Conservation (phyloP, 2,113 vertebrate genomes). For the Puma concolor region DNA sequence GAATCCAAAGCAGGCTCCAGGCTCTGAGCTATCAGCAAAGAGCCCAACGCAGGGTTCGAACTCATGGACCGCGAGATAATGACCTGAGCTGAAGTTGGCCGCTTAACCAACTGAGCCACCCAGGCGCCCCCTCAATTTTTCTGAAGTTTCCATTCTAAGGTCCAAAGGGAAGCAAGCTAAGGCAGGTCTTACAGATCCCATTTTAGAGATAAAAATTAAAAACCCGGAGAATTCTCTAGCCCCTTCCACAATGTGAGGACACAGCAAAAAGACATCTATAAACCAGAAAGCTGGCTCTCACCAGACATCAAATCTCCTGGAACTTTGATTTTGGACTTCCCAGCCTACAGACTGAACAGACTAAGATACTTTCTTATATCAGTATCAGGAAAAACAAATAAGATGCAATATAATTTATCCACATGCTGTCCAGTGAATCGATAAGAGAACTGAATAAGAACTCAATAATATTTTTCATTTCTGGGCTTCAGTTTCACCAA, state of each 20-base stretch:
- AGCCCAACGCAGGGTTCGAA: too few relatives aligned
- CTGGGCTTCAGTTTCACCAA: not conserved
- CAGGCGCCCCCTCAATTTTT: not conserved
- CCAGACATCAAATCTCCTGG: not conserved
- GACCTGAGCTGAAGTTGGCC: too few relatives aligned
- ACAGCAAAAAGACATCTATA: not conserved
- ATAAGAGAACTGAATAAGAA: not conserved
- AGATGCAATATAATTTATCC: not conserved
- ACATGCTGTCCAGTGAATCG: not conserved
- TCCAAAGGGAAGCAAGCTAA: not conserved
- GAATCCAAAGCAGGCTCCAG: too few relatives aligned
- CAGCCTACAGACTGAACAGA: not conserved
- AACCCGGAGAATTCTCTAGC: not conserved
- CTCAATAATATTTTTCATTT: conserved; percentile 12
- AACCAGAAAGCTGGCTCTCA: not conserved
- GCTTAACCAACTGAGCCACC: too few relatives aligned
- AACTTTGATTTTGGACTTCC: not conserved
- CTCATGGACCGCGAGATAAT: too few relatives aligned
- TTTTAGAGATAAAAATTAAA: conserved; percentile 16
- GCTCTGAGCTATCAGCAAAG: too few relatives aligned
- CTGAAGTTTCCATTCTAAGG: not conserved
- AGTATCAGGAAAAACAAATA: not conserved
- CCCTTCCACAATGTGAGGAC: not conserved
- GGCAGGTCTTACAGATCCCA: not conserved
- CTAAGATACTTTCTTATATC: not conserved